Evolutionary conservation across 2,113 vertebrate species (phyloP).

Genomic region (Glaucidium brasilianum): DNA sequence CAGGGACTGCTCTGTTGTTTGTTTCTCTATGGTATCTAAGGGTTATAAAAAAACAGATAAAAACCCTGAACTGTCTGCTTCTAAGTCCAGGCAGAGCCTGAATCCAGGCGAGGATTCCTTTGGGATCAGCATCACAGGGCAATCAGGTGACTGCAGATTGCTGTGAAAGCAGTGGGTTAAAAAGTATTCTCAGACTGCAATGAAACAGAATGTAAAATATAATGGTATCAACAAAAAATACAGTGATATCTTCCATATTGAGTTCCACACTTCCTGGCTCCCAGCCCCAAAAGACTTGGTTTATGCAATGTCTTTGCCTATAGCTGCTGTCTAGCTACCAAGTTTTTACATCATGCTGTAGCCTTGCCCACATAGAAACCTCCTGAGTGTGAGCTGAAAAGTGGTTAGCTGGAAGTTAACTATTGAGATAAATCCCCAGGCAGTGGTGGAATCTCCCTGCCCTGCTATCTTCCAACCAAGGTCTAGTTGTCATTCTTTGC

Average conservation of each 20-base stretch:
- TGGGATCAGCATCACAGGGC: neutral
- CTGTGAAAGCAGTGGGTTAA: neutral
- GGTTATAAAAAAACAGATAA: neutral
- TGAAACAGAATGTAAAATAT: neutral
- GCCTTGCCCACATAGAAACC: neutral
- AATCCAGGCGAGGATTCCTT: neutral
- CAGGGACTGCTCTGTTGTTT: neutral
- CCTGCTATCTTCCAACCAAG: neutral
- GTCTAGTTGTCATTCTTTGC: neutral
- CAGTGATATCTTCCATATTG: neutral
- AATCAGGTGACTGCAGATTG: neutral
- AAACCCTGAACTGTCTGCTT: neutral
- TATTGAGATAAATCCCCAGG: neutral
- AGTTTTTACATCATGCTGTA: neutral
- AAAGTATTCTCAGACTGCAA: neutral
- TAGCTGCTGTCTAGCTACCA: neutral
- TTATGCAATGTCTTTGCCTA: neutral
- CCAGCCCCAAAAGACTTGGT: neutral
- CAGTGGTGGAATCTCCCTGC: neutral
- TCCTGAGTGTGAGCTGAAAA: neutral
- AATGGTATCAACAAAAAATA: neutral
- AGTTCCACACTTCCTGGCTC: neutral
- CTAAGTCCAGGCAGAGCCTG: neutral
- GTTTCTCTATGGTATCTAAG: neutral
- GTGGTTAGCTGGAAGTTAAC: neutral